Evolutionary conservation across 2,113 vertebrate species (phyloP).

Genomic region (Crypturellus undulatus): DNA sequence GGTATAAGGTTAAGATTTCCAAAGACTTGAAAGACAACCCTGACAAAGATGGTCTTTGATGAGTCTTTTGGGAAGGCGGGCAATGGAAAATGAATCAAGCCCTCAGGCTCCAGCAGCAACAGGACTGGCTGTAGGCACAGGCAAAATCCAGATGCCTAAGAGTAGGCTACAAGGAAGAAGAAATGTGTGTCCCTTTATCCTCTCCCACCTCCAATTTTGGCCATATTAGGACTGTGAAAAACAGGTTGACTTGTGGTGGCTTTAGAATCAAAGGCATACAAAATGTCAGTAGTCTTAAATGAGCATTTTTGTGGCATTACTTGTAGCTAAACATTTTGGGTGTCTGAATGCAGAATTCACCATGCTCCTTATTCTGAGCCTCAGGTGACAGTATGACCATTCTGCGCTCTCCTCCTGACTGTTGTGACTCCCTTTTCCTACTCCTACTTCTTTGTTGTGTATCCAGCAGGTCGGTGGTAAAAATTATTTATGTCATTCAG

Average conservation of each 20-base stretch:
- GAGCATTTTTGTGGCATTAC: not conserved
- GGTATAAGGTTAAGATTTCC: not conserved
- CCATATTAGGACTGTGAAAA: conserved; percentile 41
- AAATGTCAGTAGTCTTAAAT: not conserved
- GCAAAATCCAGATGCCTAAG: not conserved
- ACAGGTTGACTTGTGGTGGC: conserved; percentile 17
- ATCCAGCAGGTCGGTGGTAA: not conserved
- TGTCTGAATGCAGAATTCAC: too few species aligned
- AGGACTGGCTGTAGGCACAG: not conserved
- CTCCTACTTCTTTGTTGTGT: not conserved
- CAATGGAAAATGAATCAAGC: not conserved
- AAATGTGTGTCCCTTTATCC: not conserved
- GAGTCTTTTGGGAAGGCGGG: not conserved
- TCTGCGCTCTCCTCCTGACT: not conserved
- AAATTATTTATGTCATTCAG: not conserved
- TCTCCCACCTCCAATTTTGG: not conserved
- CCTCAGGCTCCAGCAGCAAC: not conserved
- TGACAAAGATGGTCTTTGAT: not conserved
- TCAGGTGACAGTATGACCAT: not conserved
- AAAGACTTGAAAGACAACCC: not conserved
- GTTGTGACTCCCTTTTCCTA: not conserved
- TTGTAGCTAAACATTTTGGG: not conserved
- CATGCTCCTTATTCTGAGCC: not conserved
- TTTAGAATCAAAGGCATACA: conserved; percentile 13
- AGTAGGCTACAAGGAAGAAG: not conserved